Conservation (phyloP, 2,113 vertebrate species). For the Uria lomvia region DNA sequence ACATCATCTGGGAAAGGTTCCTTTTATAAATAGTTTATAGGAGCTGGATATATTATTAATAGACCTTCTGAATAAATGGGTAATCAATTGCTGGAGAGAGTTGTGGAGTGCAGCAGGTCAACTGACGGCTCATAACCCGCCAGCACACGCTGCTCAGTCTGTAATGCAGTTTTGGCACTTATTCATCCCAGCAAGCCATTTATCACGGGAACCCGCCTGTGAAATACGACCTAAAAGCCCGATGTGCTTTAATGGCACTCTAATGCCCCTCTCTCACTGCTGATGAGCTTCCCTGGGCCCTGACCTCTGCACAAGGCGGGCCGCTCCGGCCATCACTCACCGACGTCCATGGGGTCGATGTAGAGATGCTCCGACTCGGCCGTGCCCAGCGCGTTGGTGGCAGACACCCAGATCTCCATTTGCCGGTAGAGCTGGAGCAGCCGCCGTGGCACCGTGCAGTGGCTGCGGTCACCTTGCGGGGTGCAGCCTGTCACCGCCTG, state of each 20-base stretch:
- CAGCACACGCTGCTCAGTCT: not conserved
- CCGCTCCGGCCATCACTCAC: slow-evolving; percentile 30
- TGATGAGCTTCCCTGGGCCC: not conserved
- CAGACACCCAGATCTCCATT: slow-evolving; percentile 81
- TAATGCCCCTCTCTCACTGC: not conserved
- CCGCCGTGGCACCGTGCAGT: slow-evolving; percentile 73
- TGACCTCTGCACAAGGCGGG: rapidly evolving
- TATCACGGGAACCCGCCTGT: not conserved
- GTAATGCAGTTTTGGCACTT: not conserved
- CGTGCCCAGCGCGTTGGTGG: slow-evolving; percentile 79
- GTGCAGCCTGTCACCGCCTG: slow-evolving; percentile 12
- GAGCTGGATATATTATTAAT: slow-evolving; percentile 40
- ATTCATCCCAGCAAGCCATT: not conserved
- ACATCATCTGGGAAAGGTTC: not conserved
- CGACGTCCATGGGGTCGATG: slow-evolving; percentile 79
- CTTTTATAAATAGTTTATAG: slow-evolving; percentile 41
- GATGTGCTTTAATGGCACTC: not conserved
- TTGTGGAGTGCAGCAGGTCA: slow-evolving; percentile 48
- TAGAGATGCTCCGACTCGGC: slow-evolving; percentile 64
- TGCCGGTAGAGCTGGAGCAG: slow-evolving; percentile 70
- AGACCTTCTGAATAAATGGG: slow-evolving; percentile 33
- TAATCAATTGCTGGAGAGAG: slow-evolving; percentile 45
- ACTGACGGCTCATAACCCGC: not conserved
- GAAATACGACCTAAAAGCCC: not conserved
- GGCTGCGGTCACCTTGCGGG: not conserved